Evolutionary conservation across 2,113 vertebrate species (phyloP), one percentile per base, ranked within the genome.

Genomic region (Cisticola juncidis): DNA sequence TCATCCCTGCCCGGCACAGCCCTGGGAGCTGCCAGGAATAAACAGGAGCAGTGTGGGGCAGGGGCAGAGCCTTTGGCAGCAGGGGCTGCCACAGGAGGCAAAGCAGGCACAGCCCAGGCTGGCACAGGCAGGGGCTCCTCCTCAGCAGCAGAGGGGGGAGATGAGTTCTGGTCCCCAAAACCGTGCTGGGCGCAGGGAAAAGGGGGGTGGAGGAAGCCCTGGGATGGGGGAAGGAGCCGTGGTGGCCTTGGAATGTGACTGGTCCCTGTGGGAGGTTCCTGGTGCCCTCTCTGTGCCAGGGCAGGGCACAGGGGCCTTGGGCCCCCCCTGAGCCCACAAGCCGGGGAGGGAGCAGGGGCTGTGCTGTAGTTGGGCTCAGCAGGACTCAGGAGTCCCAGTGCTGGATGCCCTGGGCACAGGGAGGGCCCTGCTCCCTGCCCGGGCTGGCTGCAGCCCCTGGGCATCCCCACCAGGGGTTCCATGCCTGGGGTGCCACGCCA

Each of bases 91-190:
- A 2, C 80, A 40, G 68, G 56, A 78, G 68, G 44, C 61, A 50
- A 12, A 16, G 3, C 56, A 38, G 78, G 38, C 83, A 23, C 54
- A 1, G 1, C 69, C 60, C 51, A 58, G 60, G 86, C 60, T 51
- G 57, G 51, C 33, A 16, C 36, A 33, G 57, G 40, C 90, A 35
- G 48, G 35, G 45, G 13, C 45, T 65, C 11, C 56, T 33, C 60
- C 66, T 20, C 8, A 1, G 48, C 51, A 7, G 47, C 61, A 78
- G 31, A 5, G 0, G 1, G 0, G 19, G 15, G 31, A 31, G 36
- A 17, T 23, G 66, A 62, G 69, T 6, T 5, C 58, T 83, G 66
- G 92, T 68, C 72, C 83, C 69, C 40, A 86, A 68, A 93, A 40
- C 47, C n/a, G 3, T 5, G 3, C 18, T 33, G 71, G 25, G 61